These are phyloP conservation scores for Chrysaora quinquecirrha DNA, from an alignment of 30 jellyfish, hydroid and myxozoan species.

Conservation along the genomic window DNA sequence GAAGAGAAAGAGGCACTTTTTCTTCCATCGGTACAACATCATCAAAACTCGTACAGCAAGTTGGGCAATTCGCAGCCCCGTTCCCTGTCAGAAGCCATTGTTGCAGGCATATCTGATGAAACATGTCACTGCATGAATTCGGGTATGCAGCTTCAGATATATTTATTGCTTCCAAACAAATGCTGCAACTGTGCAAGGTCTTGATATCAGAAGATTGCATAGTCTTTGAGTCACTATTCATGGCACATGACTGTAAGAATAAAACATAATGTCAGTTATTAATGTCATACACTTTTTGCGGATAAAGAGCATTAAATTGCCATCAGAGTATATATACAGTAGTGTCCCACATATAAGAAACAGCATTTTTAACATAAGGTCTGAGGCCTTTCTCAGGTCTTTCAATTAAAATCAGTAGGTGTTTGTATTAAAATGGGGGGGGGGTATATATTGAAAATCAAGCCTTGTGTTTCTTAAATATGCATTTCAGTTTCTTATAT, in stretches of 20 bases:
- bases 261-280: background rate
- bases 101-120: constrained; percentile 22
- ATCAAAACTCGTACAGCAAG: constrained; percentile 14
- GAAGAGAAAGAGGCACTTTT: background rate
- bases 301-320: too few species aligned
- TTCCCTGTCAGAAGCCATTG: constrained; percentile 42
- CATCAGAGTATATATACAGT: too few species aligned
- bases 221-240: background rate
- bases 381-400: too few species aligned
- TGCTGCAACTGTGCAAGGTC: background rate
- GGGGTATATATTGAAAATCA: too few species aligned
- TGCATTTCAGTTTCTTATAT: too few species aligned
- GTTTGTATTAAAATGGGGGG: too few species aligned
- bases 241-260: background rate
- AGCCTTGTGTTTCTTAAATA: too few species aligned
- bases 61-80: constrained; percentile 22
- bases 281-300: too few species aligned
- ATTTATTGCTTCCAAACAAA: constrained; percentile 17
- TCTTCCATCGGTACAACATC: background rate
- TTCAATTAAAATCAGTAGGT: too few species aligned
- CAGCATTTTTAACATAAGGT: too few species aligned
- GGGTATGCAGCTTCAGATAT: constrained; percentile 28
- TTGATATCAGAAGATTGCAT: background rate
- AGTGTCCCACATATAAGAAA: too few species aligned
- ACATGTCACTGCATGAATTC: constrained; percentile 23